Conservation (phyloP, 53 echinoderm and acorn worm genomes). For the Holothuria scabra region DNA sequence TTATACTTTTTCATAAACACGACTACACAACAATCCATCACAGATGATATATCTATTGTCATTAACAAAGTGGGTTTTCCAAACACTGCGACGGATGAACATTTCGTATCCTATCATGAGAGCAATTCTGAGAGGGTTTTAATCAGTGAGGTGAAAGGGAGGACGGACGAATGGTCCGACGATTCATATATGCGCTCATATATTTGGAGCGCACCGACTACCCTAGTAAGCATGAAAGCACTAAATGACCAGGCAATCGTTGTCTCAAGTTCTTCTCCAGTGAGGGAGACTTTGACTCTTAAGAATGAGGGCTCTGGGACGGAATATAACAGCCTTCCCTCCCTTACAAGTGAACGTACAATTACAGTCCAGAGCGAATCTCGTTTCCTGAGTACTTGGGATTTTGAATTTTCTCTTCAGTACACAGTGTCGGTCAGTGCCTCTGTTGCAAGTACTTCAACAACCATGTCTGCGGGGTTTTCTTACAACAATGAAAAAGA, state of each 20-base stretch:
- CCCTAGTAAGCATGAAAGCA: not conserved
- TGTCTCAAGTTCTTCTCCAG: no score
- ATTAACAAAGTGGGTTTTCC: not conserved
- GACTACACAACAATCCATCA: not conserved
- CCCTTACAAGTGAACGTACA: not conserved
- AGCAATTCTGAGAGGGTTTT: not conserved
- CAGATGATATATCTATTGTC: not conserved
- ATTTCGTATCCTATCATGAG: not conserved
- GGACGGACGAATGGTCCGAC: not conserved
- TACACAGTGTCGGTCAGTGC: not conserved
- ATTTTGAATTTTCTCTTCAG: not conserved
- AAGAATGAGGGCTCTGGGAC: not conserved
- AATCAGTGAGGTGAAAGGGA: not conserved
- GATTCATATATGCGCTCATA: not conserved
- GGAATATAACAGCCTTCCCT: not conserved
- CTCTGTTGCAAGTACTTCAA: not conserved
- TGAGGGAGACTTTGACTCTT: not conserved
- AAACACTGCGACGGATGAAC: not conserved
- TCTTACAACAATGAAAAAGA: conserved; percentile 13
- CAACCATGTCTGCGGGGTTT: not conserved
- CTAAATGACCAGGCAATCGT: not conserved
- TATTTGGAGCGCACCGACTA: not conserved
- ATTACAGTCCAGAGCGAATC: not conserved
- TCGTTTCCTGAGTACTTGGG: not conserved
- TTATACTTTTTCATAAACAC: not conserved